Evolutionary conservation across 2,113 vertebrate species (phyloP).

Genomic region (Solea senegalensis): DNA sequence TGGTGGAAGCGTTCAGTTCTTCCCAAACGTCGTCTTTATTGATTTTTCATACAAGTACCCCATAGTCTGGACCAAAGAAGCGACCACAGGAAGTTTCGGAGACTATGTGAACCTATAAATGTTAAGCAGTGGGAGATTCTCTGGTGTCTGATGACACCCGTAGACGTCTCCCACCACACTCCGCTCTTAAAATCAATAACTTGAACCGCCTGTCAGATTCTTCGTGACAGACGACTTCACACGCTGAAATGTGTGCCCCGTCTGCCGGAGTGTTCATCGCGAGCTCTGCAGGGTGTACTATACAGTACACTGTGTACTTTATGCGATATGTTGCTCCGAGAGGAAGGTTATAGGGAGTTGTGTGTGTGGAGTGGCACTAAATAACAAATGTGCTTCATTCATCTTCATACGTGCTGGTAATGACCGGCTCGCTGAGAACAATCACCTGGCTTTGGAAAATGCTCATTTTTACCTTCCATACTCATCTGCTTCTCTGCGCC

Average conservation of each 20-base stretch:
- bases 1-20: neutral
- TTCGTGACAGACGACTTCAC: slow-evolving; percentile 46
- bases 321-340: slow-evolving; percentile 27
- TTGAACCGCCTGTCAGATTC: slow-evolving; percentile 47
- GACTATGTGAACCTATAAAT: slow-evolving; percentile 49
- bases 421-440: slow-evolving; percentile 49
- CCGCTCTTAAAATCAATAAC: slow-evolving; percentile 60
- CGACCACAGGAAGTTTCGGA: slow-evolving; percentile 23
- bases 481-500: slow-evolving; percentile 33
- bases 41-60: slow-evolving; percentile 26
- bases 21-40: slow-evolving; percentile 4
- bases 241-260: slow-evolving; percentile 17
- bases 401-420: slow-evolving; percentile 40
- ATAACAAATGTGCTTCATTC: slow-evolving; percentile 53
- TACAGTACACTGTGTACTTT: slow-evolving; percentile 9
- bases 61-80: neutral
- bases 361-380: slow-evolving; percentile 34
- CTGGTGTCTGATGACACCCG: slow-evolving; percentile 37
- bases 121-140: slow-evolving; percentile 50
- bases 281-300: slow-evolving; percentile 17
- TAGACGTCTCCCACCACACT: slow-evolving; percentile 39
- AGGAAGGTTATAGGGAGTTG: slow-evolving; percentile 13
- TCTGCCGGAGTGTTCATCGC: slow-evolving; percentile 16
- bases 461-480: slow-evolving; percentile 35
- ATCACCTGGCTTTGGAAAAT: slow-evolving; percentile 46